A percentile compares a stretch with the other conserved stretches of the same genome.
Evolutionary conservation across 2,113 vertebrate genomes (phyloP).

Genomic region (Eubucco bourcierii): DNA sequence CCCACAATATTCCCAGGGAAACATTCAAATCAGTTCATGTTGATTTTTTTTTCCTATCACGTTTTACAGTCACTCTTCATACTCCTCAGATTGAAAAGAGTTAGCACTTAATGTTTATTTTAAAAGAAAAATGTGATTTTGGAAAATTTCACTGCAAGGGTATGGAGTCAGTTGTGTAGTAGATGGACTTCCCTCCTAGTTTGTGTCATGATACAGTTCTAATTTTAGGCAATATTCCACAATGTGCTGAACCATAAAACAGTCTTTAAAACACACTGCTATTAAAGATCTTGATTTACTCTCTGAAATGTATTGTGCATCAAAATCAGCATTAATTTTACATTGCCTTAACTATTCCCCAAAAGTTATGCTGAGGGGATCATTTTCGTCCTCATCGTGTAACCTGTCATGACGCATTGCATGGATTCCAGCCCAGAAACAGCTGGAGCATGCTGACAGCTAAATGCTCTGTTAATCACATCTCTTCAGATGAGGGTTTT

Average conservation of each 20-base stretch:
- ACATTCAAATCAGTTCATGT: background rate
- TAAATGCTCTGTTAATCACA: background rate
- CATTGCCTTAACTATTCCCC: background rate
- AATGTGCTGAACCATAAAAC: background rate
- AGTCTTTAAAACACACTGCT: background rate
- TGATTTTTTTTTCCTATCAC: background rate
- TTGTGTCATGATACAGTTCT: background rate
- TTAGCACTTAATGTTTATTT: constrained; percentile 3
- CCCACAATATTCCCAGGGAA: background rate
- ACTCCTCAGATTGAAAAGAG: background rate
- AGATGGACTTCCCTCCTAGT: background rate
- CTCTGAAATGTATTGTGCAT: background rate
- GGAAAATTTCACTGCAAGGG: background rate
- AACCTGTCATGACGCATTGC: background rate
- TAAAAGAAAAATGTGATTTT: background rate
- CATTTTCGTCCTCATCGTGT: background rate
- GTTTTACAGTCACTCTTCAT: background rate
- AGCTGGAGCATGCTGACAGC: background rate
- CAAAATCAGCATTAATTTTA: background rate
- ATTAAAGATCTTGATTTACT: background rate
- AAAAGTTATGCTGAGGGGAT: background rate
- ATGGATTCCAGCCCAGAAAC: background rate
- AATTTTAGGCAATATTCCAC: background rate
- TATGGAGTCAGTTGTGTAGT: background rate
- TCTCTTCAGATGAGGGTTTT: background rate